Conservation (phyloP, 2,113 vertebrate species). For the Clarias batrachus region DNA sequence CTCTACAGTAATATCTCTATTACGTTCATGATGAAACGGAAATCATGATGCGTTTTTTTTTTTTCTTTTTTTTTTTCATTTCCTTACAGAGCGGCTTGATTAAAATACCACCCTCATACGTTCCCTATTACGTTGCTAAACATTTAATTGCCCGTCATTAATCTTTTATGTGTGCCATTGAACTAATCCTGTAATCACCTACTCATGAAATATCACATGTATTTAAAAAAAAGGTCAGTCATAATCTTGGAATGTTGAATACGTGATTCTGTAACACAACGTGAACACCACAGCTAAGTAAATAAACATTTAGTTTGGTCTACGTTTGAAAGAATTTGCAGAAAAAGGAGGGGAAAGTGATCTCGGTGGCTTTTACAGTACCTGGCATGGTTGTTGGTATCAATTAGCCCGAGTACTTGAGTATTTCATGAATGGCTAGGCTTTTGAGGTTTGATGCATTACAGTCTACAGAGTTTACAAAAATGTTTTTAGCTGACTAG, state of each 20-base stretch:
- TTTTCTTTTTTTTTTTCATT: neutral
- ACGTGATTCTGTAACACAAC: neutral
- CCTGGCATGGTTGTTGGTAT: neutral
- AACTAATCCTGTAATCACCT: conserved; percentile 17
- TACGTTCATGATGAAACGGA: neutral
- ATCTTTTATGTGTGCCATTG: conserved; percentile 28
- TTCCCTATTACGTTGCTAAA: neutral
- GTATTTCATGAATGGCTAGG: neutral
- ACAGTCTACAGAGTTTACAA: neutral
- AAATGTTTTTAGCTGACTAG: neutral
- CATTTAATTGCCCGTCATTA: conserved; percentile 7
- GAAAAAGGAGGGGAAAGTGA: neutral
- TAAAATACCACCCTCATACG: neutral
- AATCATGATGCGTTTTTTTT: neutral
- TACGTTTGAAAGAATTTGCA: no score
- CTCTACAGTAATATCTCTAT: neutral
- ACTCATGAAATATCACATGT: conserved; percentile 25
- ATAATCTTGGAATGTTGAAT: neutral
- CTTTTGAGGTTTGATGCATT: neutral
- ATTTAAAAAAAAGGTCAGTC: conserved; percentile 25
- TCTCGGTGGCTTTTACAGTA: neutral
- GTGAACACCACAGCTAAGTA: neutral
- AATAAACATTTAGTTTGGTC: neutral
- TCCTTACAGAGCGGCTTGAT: neutral
- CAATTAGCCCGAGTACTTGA: neutral